Evolutionary conservation across 2,113 vertebrate genomes (phyloP).

Genomic region (western clawed frog (Xenopus tropicalis)): DNA sequence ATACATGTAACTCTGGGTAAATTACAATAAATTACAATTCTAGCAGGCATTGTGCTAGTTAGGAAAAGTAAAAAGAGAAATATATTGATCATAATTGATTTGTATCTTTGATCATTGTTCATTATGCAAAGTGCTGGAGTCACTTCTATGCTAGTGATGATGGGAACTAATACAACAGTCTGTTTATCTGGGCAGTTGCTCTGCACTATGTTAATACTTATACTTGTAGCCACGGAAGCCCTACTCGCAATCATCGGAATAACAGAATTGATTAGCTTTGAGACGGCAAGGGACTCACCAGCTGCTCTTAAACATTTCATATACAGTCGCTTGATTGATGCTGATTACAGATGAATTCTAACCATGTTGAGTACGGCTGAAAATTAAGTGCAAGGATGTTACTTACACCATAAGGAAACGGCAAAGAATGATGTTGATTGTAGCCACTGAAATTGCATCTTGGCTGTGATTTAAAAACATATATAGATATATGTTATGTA

Average conservation of each 20-base stretch:
- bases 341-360: conserved; percentile 36
- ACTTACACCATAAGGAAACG: conserved; percentile 33
- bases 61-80: too few relatives aligned
- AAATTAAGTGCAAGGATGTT: conserved; percentile 17
- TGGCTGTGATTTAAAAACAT: too few relatives aligned
- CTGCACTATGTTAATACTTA: conserved; percentile 51
- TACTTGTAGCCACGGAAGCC: conserved; percentile 51
- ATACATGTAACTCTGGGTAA: too few relatives aligned
- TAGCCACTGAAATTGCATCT: conserved; percentile 31
- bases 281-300: conserved; percentile 42
- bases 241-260: conserved; percentile 51
- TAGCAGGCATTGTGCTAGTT: too few relatives aligned
- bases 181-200: conserved; percentile 47
- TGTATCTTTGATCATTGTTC: too few relatives aligned
- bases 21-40: too few relatives aligned
- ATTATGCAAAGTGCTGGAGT: too few relatives aligned
- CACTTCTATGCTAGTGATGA: conserved; percentile 44
- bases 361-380: conserved; percentile 42
- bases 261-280: too few relatives aligned
- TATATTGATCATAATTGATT: too few relatives aligned
- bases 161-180: conserved; percentile 47
- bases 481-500: too few relatives aligned
- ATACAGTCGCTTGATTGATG: conserved; percentile 44
- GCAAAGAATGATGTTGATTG: conserved; percentile 41
- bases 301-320: conserved; percentile 40